Conservation (phyloP, 2,888 invertebrate genomes). For the Vandiemenella viatica region DNA sequence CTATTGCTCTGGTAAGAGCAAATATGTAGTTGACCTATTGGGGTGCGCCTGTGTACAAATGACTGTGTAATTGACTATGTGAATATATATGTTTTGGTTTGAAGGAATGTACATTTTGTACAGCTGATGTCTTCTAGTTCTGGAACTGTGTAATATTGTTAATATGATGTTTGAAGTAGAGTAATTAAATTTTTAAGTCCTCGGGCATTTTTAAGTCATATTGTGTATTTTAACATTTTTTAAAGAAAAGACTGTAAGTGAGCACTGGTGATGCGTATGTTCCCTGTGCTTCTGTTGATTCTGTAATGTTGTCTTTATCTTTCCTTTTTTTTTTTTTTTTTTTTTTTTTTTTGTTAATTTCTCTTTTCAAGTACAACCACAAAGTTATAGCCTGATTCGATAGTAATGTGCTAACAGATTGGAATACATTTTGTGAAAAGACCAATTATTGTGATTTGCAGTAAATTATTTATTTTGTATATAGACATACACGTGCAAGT, state of each 20-base stretch:
- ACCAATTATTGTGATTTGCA: conserved; percentile 7
- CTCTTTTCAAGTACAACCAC: conserved; percentile 4
- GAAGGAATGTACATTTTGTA: conserved; percentile 14
- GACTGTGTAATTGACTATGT: conserved; percentile 1
- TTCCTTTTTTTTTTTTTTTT: conserved; percentile 1
- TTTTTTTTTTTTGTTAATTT: conserved; percentile 3
- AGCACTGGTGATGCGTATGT: conserved; percentile 5
- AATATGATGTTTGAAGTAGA: conserved; percentile 6
- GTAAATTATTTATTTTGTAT: conserved; percentile 17
- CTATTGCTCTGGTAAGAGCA: conserved; percentile 9
- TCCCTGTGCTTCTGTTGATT: conserved; percentile 4
- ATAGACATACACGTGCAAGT: conserved; percentile 12
- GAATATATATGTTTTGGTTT: conserved; percentile 4
- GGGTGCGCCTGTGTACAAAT: conserved; percentile 5
- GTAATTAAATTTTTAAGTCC: conserved; percentile 4
- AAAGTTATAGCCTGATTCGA: conserved; percentile 2
- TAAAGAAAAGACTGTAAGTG: conserved; percentile 11
- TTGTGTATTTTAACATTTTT: conserved; percentile 9
- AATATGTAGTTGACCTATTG: conserved; percentile 8
- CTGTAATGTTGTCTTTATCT: conserved; percentile 3
- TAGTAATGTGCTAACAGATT: conserved; percentile 4
- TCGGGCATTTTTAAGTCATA: conserved; percentile 7
- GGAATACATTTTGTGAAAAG: not conserved
- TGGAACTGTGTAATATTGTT: conserved; percentile 12
- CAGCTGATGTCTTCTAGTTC: conserved; percentile 13